Conservation (phyloP, 2,113 vertebrate species). For the Chloebia gouldiae region DNA sequence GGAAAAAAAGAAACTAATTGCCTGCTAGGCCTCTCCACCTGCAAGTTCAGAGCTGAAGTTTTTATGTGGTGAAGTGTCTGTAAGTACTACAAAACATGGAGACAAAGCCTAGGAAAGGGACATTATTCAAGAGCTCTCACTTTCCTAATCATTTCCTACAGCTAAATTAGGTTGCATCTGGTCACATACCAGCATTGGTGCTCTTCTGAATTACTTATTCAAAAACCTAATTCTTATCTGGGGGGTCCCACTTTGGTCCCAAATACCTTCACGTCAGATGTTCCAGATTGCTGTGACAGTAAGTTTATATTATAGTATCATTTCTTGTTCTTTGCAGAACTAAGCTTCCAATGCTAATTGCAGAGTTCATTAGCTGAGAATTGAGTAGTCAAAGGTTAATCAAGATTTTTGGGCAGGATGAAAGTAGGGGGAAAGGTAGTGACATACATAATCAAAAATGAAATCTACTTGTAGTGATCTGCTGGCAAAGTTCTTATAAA, state of each 20-base stretch:
- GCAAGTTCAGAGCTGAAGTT: background rate
- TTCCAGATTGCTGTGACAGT: background rate
- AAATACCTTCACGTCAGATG: rapidly evolving
- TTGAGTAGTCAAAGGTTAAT: background rate
- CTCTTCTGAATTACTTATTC: background rate
- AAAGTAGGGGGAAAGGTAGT: background rate
- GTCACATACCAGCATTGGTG: rapidly evolving
- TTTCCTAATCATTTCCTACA: background rate
- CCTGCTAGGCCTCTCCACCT: background rate
- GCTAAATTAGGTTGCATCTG: background rate
- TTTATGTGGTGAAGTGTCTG: rapidly evolving
- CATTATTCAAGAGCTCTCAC: background rate
- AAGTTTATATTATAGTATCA: background rate
- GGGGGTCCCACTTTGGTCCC: background rate
- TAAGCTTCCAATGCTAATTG: background rate
- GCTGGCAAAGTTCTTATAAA: background rate
- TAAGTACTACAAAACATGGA: background rate
- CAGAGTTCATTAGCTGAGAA: background rate
- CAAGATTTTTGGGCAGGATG: background rate
- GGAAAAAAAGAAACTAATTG: background rate
- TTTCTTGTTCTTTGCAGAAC: background rate
- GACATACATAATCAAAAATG: background rate
- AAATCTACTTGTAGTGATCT: background rate
- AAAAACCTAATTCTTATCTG: background rate
- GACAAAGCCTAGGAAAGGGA: background rate